phyloP scores from a whole-genome alignment of 2,113 vertebrate genomes.

The Galeopterus variegatus region DNA sequence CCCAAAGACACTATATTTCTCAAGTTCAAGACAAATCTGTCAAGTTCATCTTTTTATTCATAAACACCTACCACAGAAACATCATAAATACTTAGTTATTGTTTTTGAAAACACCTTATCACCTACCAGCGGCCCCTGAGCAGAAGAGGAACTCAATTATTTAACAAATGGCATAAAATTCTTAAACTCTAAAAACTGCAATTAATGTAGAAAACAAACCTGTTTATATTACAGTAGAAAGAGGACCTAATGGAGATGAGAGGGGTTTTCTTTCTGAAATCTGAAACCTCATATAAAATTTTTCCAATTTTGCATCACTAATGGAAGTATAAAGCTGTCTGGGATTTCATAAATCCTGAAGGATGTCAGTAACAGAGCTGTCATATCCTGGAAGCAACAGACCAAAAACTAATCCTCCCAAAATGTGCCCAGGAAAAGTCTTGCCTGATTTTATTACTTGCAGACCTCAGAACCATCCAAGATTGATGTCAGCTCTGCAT shows the following conservation, averaged over 20 bases:
- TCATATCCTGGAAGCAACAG: neutral
- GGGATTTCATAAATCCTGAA: conserved; percentile 13
- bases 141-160: neutral
- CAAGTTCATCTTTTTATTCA: neutral
- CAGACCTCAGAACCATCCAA: conserved; percentile 6
- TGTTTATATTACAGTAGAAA: neutral
- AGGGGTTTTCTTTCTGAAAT: neutral
- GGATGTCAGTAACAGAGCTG: neutral
- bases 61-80: neutral
- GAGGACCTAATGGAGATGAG: neutral
- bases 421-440: conserved; percentile 29
- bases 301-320: conserved; percentile 58
- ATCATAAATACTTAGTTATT: neutral
- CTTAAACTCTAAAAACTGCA: conserved; percentile 2
- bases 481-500: neutral
- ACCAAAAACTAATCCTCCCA: conserved; percentile 13
- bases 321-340: neutral
- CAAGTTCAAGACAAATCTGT: neutral
- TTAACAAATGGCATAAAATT: neutral
- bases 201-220: conserved; percentile 59
- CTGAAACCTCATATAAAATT: conserved; percentile 15
- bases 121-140: neutral
- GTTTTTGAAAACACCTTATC: neutral
- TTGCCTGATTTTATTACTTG: conserved; percentile 30
- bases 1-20: neutral